Conservation (phyloP, 2,113 vertebrate species). For the Eonycteris spelaea region DNA sequence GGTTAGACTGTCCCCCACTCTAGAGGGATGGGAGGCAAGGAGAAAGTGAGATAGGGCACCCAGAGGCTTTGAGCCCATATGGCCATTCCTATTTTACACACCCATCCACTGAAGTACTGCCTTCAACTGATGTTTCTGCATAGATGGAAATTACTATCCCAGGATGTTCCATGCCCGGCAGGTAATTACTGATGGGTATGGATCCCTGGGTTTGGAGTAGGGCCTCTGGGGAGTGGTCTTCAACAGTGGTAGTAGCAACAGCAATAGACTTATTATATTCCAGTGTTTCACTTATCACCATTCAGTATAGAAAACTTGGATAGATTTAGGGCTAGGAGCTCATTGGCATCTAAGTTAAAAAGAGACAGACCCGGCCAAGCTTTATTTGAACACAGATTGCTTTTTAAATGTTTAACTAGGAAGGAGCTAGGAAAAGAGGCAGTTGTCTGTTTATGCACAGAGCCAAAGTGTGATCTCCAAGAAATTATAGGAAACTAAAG, state of each 20-base stretch:
- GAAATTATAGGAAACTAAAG: neutral
- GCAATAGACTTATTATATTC: constrained; percentile 6
- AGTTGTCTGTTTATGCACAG: neutral
- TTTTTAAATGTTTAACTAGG: constrained; percentile 39
- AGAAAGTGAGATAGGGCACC: neutral
- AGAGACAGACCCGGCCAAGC: neutral
- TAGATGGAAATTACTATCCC: constrained; percentile 40
- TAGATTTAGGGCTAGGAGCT: constrained; percentile 14
- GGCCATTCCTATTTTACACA: neutral
- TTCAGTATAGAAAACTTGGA: constrained; percentile 34
- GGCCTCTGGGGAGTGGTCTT: neutral
- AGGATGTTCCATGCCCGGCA: neutral
- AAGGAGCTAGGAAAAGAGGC: neutral
- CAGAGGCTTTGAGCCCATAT: constrained; percentile 4
- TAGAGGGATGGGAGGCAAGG: neutral
- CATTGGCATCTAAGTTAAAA: constrained; percentile 40
- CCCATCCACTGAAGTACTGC: neutral
- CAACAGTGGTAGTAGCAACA: neutral
- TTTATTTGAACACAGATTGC: constrained; percentile 56
- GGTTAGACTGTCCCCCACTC: neutral
- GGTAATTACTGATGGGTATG: constrained; percentile 21
- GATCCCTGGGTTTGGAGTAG: neutral
- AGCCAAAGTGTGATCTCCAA: neutral
- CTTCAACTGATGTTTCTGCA: constrained; percentile 29
- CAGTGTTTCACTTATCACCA: constrained; percentile 4